Conservation (phyloP, 2,113 vertebrate species). For the Sorex araneus region DNA sequence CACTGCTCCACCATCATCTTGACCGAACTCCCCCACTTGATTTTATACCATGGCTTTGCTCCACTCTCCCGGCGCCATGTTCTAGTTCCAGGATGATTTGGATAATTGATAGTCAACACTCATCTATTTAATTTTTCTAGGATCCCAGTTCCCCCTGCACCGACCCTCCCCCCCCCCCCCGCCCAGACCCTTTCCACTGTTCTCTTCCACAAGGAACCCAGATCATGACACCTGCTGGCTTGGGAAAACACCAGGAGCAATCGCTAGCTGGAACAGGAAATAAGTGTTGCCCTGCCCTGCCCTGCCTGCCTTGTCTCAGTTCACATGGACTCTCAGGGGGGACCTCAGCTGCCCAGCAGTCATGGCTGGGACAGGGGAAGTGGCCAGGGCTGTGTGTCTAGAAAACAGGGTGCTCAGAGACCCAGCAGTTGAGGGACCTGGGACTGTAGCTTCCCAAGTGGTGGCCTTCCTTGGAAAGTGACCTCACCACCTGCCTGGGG, state of each 20-base stretch:
- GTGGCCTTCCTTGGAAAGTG: neutral
- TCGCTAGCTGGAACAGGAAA: too few relatives aligned
- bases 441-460: too few relatives aligned
- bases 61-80: neutral
- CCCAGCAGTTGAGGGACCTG: neutral
- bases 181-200: too few relatives aligned
- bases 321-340: too few relatives aligned
- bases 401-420: neutral
- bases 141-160: neutral
- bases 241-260: too few relatives aligned
- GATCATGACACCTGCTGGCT: neutral
- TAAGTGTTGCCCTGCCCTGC: too few relatives aligned
- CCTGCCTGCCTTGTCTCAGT: neutral
- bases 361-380: neutral
- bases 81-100: neutral
- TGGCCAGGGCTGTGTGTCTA: neutral
- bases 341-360: neutral
- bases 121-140: neutral
- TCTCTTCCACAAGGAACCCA: neutral
- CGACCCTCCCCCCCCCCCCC: too few relatives aligned
- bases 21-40: neutral
- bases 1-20: too few relatives aligned
- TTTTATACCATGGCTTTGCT: constrained; percentile 5
- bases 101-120: neutral
- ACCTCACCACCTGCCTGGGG: neutral